Evolutionary conservation across 2,113 vertebrate species (phyloP).

Genomic region (Lamprologus speciosus): DNA sequence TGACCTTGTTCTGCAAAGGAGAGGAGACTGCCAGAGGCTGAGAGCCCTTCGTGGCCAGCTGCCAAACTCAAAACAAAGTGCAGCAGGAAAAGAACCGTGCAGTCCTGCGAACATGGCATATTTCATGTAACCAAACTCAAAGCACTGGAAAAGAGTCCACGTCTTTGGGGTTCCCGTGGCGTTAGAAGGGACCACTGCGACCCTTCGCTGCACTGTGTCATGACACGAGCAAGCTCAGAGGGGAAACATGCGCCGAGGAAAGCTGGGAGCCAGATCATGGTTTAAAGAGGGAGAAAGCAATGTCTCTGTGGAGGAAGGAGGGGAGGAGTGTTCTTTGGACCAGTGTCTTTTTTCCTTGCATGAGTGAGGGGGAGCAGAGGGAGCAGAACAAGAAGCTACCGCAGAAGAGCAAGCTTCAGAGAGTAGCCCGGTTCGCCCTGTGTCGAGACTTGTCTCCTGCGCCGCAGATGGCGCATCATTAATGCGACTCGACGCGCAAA

Average conservation of each 20-base stretch:
- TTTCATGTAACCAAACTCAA: conserved; percentile 61
- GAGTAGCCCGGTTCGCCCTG: neutral
- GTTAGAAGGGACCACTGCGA: conserved; percentile 38
- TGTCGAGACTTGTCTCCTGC: conserved; percentile 20
- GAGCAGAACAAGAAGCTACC: neutral
- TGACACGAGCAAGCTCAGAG: conserved; percentile 35
- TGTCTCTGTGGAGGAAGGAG: conserved; percentile 25
- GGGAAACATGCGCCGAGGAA: conserved; percentile 22
- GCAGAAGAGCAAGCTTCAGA: neutral
- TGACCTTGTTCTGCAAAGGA: conserved; percentile 83
- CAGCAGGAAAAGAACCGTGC: conserved; percentile 70
- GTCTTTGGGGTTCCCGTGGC: conserved; percentile 11
- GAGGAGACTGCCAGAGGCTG: conserved; percentile 54
- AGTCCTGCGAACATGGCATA: conserved; percentile 77
- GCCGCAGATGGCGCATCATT: neutral
- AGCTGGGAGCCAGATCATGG: conserved; percentile 33
- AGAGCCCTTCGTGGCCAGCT: conserved; percentile 61
- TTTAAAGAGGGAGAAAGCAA: conserved; percentile 37
- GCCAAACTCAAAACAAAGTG: conserved; percentile 69
- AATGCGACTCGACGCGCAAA: neutral
- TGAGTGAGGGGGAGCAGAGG: conserved; percentile 11
- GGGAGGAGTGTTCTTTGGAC: conserved; percentile 59
- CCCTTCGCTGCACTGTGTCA: conserved; percentile 38
- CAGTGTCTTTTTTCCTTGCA: conserved; percentile 50
- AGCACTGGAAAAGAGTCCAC: conserved; percentile 13